A percentile compares a stretch with the other conserved stretches of the same genome.
Evolutionary conservation across 1,140 invertebrate species (phyloP).

Genomic region (Copidosoma floridanum): DNA sequence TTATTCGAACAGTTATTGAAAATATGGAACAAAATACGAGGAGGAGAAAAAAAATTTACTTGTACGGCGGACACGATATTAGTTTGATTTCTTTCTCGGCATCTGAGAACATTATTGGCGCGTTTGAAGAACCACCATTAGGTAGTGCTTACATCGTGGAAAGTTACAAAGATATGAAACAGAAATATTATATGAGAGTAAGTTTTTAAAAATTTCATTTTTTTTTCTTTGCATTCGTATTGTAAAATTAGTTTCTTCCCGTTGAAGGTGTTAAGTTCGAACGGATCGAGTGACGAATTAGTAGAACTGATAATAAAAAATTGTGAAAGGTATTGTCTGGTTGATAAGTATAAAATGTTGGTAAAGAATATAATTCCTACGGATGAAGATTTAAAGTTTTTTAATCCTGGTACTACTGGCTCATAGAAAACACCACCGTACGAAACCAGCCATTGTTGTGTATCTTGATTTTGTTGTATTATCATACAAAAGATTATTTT

Average conservation of each 20-base stretch:
- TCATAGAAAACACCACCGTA: too few relatives aligned
- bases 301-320: background rate
- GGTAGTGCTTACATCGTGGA: conserved; percentile 1
- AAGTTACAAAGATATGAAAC: background rate
- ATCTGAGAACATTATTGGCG: background rate
- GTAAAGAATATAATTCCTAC: background rate
- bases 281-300: background rate
- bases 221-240: too few relatives aligned
- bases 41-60: background rate
- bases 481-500: too few relatives aligned
- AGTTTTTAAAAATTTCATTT: too few relatives aligned
- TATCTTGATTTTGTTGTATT: too few relatives aligned
- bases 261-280: background rate
- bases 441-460: too few relatives aligned
- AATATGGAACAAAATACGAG: background rate
- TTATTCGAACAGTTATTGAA: background rate
- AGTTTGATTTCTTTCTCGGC: background rate
- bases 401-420: too few relatives aligned
- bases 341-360: background rate
- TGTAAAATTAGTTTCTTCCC: too few relatives aligned
- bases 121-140: background rate
- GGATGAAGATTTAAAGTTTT: background rate
- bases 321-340: background rate
- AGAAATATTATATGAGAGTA: too few relatives aligned
- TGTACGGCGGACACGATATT: background rate